Evolutionary conservation across 1,140 invertebrate genomes (phyloP).

Genomic region (Dinoponera quadriceps): DNA sequence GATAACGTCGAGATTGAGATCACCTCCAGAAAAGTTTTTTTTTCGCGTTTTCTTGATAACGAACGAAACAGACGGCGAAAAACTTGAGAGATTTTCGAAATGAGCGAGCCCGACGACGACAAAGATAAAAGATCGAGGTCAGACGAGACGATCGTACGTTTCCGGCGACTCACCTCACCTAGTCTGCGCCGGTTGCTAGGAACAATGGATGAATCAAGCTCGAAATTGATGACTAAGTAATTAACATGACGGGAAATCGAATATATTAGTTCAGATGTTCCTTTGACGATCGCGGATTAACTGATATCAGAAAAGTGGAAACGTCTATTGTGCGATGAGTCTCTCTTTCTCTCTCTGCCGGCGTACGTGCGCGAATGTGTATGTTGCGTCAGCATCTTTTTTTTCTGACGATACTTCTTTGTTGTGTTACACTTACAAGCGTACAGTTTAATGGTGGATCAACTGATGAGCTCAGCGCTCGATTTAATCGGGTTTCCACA

Average conservation of each 20-base stretch:
- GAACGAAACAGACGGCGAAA: neutral
- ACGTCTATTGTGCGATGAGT: neutral
- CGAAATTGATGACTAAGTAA: neutral
- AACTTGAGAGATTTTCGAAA: neutral
- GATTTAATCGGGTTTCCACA: conserved; percentile 25
- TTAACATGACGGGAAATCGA: neutral
- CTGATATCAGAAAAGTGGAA: conserved; percentile 7
- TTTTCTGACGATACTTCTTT: conserved; percentile 26
- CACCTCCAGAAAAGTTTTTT: neutral
- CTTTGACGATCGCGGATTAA: neutral
- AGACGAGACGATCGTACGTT: conserved; percentile 21
- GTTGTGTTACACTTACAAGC: conserved; percentile 17
- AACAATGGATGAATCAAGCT: conserved; percentile 23
- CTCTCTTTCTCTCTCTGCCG: no score
- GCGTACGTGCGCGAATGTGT: neutral
- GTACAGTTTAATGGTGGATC: conserved; percentile 20
- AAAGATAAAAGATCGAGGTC: conserved; percentile 39
- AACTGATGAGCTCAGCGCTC: conserved; percentile 31
- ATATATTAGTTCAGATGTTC: neutral
- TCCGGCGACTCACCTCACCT: conserved; percentile 18
- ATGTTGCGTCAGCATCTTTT: conserved; percentile 5
- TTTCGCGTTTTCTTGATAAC: no score
- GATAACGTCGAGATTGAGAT: neutral
- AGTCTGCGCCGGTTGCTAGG: conserved; percentile 25
- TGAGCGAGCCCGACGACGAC: no score